Evolutionary conservation across 2,888 invertebrate genomes (phyloP).

Genomic region (Mantis religiosa): DNA sequence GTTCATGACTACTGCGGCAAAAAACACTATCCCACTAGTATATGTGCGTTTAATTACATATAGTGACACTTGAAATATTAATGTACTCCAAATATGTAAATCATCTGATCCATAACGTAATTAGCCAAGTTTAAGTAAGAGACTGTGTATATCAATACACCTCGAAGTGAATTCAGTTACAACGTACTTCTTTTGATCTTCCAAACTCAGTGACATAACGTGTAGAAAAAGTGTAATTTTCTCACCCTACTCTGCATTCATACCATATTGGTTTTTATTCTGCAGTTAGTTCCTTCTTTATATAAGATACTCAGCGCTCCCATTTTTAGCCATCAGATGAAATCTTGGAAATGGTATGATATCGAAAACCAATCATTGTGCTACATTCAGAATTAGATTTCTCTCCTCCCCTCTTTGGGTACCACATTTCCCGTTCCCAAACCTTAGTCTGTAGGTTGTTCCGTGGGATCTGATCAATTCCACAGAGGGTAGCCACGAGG

Average conservation of each 20-base stretch:
- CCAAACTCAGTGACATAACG: neutral
- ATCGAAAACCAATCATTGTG: slow-evolving; percentile 20
- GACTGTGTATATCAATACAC: too few species aligned
- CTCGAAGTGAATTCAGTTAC: too few species aligned
- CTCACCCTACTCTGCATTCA: neutral
- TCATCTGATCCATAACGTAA: too few species aligned
- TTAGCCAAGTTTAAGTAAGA: too few species aligned
- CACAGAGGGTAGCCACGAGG: neutral
- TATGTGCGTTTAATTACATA: too few species aligned
- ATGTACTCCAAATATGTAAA: too few species aligned
- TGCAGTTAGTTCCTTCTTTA: neutral
- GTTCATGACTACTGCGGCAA: too few species aligned
- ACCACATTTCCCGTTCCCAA: neutral
- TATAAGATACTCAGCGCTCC: neutral
- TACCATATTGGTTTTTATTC: neutral
- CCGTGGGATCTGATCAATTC: neutral
- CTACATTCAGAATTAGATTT: slow-evolving; percentile 17
- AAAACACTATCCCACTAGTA: too few species aligned
- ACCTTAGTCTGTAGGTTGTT: neutral
- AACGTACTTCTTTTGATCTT: too few species aligned
- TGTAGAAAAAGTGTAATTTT: neutral
- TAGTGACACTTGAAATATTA: too few species aligned
- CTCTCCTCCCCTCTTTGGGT: neutral
- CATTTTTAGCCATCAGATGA: neutral
- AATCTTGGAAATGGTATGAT: slow-evolving; percentile 10